Evolutionary conservation across 2,113 vertebrate genomes (phyloP), one percentile per base, ranked within the genome.

Genomic region (Ctenodactylus gundi): DNA sequence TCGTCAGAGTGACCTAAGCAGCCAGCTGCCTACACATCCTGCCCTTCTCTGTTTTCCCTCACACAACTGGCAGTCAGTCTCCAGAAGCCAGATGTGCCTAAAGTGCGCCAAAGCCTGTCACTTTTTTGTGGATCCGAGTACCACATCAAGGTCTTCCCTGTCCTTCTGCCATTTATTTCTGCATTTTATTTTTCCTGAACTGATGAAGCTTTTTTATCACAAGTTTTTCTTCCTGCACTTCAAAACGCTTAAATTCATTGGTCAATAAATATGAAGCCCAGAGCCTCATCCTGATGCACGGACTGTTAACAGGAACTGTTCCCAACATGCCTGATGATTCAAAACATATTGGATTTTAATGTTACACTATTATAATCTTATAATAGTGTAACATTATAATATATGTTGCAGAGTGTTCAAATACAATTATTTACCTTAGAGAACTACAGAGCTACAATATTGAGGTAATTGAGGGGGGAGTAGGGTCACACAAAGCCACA

Each of bases 401-500:
- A n/a, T n/a, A n/a, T n/a, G n/a, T n/a, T n/a, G n/a, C n/a, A n/a
- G n/a, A n/a, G 13, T 82, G 81, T 94, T 85, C 4, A 73, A 77
- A 77, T 80, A 18, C 0, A 83, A 21, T 11, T 23, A 75, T 80
- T 84, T 95, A 58, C 88, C 93, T 94, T 67, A n/a, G 25, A 87
- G 62, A 94, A 85, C 62, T 65, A 60, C 20, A 44, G 49, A 2
- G 86, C 7, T 57, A 7, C 2, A 36, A 4, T 58, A 46, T 77
- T 60, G 49, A 41, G 29, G 29, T 29, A 77, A 80, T 76, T 67
- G 12, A 94, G 82, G 73, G 70, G 75, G 78, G 49, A 88, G 64
- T 86, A 49, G 73, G 34, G 49, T 95, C 77, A 51, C 58, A 93
- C 90, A 89, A 62, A 96, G 91, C 97, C 90, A 49, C 0, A 31